Conservation (phyloP, 2,113 vertebrate species). For the Aptenodytes forsteri region DNA sequence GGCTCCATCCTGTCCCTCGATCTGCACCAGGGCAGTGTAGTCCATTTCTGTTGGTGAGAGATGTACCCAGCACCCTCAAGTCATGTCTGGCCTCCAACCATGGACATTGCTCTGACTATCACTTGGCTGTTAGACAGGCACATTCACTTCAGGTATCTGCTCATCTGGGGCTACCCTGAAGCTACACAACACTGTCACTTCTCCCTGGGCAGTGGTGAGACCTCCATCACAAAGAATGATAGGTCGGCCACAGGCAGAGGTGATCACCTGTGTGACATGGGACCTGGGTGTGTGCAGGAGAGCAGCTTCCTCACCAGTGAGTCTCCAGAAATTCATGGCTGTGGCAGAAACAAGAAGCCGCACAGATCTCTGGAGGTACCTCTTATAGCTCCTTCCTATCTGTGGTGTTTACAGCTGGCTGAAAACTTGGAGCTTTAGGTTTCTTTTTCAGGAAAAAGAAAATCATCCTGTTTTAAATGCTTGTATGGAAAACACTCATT, state of each 20-base stretch:
- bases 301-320: background rate
- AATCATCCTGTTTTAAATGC: accelerated
- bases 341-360: background rate
- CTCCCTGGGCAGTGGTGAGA: background rate
- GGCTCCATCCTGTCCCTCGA: background rate
- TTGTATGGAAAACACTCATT: background rate
- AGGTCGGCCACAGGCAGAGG: background rate
- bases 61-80: background rate
- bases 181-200: background rate
- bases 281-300: background rate
- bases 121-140: background rate
- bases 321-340: background rate
- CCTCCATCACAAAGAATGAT: background rate
- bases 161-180: background rate
- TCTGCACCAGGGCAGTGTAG: background rate
- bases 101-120: background rate
- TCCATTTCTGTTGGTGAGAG: background rate
- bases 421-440: background rate
- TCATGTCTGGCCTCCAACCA: background rate
- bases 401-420: background rate
- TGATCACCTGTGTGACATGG: background rate
- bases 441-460: background rate
- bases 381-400: background rate
- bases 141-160: background rate
- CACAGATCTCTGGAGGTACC: background rate